phyloP scores from a whole-genome alignment of 2,113 vertebrate species.

The Rhea americana region DNA sequence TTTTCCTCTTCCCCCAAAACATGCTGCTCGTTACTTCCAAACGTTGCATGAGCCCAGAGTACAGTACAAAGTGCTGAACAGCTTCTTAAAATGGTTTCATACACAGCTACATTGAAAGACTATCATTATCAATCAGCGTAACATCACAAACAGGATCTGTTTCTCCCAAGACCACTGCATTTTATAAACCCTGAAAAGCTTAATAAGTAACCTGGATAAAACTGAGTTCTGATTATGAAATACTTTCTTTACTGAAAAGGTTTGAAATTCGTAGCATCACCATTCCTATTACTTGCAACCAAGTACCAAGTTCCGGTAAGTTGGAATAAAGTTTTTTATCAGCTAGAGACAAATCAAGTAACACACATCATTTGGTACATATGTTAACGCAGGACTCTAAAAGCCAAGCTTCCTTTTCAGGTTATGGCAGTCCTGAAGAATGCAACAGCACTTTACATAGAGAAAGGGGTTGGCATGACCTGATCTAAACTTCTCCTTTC shows the following conservation, averaged over 20 bases:
- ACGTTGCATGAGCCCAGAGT: neutral
- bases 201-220: conserved; percentile 8
- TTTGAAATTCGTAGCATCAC: neutral
- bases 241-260: neutral
- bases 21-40: neutral
- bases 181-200: neutral
- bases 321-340: neutral
- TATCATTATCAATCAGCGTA: neutral
- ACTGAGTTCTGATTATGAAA: neutral
- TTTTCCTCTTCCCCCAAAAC: neutral
- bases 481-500: conserved; percentile 39
- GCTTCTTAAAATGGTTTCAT: conserved; percentile 1
- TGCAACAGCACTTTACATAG: neutral
- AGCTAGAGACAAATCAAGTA: neutral
- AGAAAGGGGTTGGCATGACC: conserved; percentile 59
- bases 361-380: neutral
- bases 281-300: neutral
- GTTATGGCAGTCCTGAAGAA: conserved; percentile 52
- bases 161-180: neutral
- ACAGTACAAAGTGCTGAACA: neutral
- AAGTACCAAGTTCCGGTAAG: neutral
- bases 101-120: neutral
- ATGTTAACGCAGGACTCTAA: conserved; percentile 43
- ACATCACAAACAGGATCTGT: neutral
- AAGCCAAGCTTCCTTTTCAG: conserved; percentile 53